phyloP scores from a whole-genome alignment of 2,888 invertebrate genomes.

The Acronicta aceris region DNA sequence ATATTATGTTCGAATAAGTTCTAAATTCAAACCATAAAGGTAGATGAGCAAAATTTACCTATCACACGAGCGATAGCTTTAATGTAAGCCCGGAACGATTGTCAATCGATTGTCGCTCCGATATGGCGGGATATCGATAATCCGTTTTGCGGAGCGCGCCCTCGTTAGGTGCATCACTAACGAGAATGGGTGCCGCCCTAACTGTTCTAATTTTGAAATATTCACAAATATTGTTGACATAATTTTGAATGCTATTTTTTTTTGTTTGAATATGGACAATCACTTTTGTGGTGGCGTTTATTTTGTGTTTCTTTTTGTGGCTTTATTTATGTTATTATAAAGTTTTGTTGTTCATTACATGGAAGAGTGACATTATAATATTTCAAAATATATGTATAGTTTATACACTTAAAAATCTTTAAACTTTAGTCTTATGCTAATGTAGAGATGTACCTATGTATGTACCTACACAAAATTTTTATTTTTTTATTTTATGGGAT shows the following conservation, averaged over 20 bases:
- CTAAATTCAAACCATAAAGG: slow-evolving; percentile 34
- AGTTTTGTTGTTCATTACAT: too few species aligned
- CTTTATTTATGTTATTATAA: too few species aligned
- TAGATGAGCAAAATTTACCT: slow-evolving; percentile 43
- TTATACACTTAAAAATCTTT: too few species aligned
- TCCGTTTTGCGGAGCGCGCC: slow-evolving; percentile 59
- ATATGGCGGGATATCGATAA: slow-evolving; percentile 61
- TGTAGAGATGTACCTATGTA: too few species aligned
- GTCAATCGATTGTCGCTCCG: slow-evolving; percentile 60
- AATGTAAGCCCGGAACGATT: slow-evolving; percentile 54
- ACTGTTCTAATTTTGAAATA: slow-evolving; percentile 57
- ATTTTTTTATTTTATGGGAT: too few species aligned
- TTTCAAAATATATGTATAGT: too few species aligned
- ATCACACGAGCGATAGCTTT: slow-evolving; percentile 49
- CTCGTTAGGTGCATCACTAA: slow-evolving; percentile 64
- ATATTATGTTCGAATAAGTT: slow-evolving; percentile 14
- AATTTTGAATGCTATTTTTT: background rate
- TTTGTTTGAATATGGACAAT: slow-evolving; percentile 2
- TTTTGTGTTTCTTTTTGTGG: background rate
- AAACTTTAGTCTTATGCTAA: too few species aligned
- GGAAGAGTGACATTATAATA: too few species aligned
- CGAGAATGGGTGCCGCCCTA: slow-evolving; percentile 54
- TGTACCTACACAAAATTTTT: too few species aligned
- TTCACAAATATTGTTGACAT: slow-evolving; percentile 41
- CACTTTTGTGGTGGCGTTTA: background rate